Base-by-base conservation (phyloP, 2,888 invertebrate species). In the Agonopterix alstromeriana region DNA sequence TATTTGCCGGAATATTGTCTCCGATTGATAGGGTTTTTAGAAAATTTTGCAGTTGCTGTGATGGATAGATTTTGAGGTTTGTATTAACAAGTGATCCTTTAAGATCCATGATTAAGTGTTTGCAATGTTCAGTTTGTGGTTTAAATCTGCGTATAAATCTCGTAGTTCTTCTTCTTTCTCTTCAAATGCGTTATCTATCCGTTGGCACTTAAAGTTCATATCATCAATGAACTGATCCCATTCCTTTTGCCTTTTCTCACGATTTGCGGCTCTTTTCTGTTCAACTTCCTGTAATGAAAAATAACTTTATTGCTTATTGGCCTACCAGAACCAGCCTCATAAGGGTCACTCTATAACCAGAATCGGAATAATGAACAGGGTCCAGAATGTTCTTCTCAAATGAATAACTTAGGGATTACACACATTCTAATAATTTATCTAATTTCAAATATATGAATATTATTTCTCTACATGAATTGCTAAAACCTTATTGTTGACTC, bases 211-310 rank as follows among this genome's bases (percentile, higher is more conserved):
- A 58, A 92, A 91, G 66, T 93, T 93, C 84, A 96, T 93, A 77
- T 94, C 93, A 89, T 93, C 93, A 77, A 95, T 92, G 69, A 96
- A 95, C 56, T 90, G 90, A 64, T 93, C 90, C 93, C 94, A 95
- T 77, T 94, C 92, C 47, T 79, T 80, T 59, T 79, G 70, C 43
- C 88, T 75, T 53, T 73, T 79, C 42, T 74, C 71, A 50, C 65
- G 67, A 40, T 85, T 83, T 53, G 73, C 72, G 52, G 57, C 57
- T 55, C 67, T 58, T 51, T 69, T 82, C 50, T 72, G 55, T 50
- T 75, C 70, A 61, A 57, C 60, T 11, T 52, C 53, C 84, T 85
- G 58, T 45, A 76, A 74, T 42, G 27, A 27, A 27, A 27, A 27
- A 27, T 5, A 27, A 27, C 5, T 5, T 27, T 27, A 27, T 27